phyloP scores from a whole-genome alignment of 2,888 invertebrate genomes.

The Rhingia rostrata region DNA sequence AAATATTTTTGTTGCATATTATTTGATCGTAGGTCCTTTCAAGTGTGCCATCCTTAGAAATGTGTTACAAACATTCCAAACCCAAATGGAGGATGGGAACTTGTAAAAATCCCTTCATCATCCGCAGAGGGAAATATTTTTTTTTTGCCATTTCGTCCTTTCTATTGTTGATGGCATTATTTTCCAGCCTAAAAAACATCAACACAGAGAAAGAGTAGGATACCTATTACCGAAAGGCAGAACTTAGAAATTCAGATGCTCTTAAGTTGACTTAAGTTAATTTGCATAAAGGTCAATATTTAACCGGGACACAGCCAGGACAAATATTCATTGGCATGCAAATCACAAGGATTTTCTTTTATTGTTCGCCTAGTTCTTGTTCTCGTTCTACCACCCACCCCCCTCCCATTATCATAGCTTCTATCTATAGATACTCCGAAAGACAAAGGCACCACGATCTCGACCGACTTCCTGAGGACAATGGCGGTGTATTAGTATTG shows the following conservation, averaged over 20 bases:
- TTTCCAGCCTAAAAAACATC: constrained; percentile 33
- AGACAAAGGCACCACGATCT: constrained; percentile 58
- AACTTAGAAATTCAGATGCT: constrained; percentile 69
- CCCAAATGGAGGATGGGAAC: background rate
- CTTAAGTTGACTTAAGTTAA: constrained; percentile 84
- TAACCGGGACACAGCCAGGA: constrained; percentile 75
- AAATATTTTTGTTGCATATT: constrained; percentile 72
- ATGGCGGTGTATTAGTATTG: background rate
- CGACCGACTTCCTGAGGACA: constrained; percentile 61
- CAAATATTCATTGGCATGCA: constrained; percentile 81
- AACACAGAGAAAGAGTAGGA: background rate
- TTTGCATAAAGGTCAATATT: constrained; percentile 79
- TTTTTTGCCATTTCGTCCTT: constrained; percentile 20
- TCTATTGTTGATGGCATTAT: constrained; percentile 67
- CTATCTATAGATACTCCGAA: background rate
- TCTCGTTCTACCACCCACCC: background rate
- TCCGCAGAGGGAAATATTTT: constrained; percentile 26
- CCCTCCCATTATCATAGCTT: background rate
- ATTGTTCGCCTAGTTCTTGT: constrained; percentile 68
- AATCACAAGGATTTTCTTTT: constrained; percentile 79
- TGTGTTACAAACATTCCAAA: constrained; percentile 59
- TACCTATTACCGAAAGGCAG: constrained; percentile 5
- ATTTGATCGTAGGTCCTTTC: constrained; percentile 70
- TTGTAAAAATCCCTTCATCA: constrained; percentile 37
- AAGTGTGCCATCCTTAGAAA: constrained; percentile 62